Evolutionary conservation across 2,888 invertebrate genomes (phyloP).

Genomic region (Lomographa bimaculata): DNA sequence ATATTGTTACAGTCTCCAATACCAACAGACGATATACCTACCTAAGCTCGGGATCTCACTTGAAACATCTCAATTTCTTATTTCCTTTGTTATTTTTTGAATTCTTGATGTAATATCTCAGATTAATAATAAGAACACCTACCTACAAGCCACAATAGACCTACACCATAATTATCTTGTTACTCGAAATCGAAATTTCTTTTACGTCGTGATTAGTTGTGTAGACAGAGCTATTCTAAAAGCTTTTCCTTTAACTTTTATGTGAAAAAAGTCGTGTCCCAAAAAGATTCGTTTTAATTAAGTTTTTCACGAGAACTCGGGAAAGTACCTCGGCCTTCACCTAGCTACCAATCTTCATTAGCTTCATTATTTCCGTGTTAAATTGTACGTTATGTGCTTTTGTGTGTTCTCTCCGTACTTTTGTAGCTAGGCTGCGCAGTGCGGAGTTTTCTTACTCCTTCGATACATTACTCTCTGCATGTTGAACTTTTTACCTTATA

Average conservation of each 20-base stretch:
- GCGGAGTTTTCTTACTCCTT: too few relatives aligned
- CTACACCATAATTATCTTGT: background rate
- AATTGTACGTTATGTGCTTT: slow-evolving; percentile 47
- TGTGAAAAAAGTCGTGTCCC: slow-evolving; percentile 58
- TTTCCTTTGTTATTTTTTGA: slow-evolving; percentile 2
- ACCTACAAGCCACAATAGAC: background rate
- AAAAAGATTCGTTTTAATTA: slow-evolving; percentile 78
- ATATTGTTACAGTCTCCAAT: slow-evolving; percentile 2
- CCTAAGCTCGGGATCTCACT: slow-evolving; percentile 4
- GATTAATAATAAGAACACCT: too few relatives aligned
- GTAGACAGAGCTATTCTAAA: slow-evolving; percentile 41
- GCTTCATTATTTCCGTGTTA: slow-evolving; percentile 65
- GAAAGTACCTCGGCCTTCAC: slow-evolving; percentile 57
- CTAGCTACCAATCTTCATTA: slow-evolving; percentile 77
- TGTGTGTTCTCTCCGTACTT: slow-evolving; percentile 19
- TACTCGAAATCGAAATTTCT: slow-evolving; percentile 8
- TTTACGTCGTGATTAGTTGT: slow-evolving; percentile 41
- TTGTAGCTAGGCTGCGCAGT: too few relatives aligned
- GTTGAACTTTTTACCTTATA: too few relatives aligned
- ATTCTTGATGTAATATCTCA: background rate
- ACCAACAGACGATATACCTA: slow-evolving; percentile 2
- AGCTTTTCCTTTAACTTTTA: slow-evolving; percentile 56
- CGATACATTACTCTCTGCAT: too few relatives aligned
- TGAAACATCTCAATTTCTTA: slow-evolving; percentile 4
- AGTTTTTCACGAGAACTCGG: slow-evolving; percentile 65